These are phyloP conservation scores for Anoura caudifer DNA, from an alignment of 2,113 vertebrate genomes.

Conservation along the genomic window DNA sequence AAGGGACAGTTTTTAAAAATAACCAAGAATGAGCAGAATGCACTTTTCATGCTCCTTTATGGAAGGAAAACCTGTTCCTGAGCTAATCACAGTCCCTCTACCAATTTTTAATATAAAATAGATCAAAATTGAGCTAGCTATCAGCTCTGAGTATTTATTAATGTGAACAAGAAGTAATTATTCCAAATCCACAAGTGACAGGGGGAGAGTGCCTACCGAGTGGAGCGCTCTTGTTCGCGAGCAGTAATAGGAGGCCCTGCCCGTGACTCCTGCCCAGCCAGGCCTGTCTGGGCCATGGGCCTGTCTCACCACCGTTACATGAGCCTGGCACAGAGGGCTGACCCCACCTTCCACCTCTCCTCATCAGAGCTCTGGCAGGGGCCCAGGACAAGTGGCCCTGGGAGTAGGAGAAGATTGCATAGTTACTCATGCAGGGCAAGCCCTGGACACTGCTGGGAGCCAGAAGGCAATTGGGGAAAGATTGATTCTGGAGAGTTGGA, in stretches of 20 bases:
- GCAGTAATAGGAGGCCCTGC: background rate
- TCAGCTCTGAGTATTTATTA: slow-evolving; percentile 5
- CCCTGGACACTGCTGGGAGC: slow-evolving; percentile 46
- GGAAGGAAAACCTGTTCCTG: background rate
- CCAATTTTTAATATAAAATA: slow-evolving; percentile 19
- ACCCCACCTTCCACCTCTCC: background rate
- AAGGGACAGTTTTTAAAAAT: background rate
- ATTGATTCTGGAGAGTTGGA: slow-evolving; percentile 56
- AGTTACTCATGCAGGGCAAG: slow-evolving; percentile 59
- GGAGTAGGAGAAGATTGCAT: slow-evolving; percentile 16
- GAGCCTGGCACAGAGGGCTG: background rate
- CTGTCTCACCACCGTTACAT: background rate
- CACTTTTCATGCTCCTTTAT: background rate
- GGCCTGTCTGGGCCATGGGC: background rate
- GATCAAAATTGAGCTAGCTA: slow-evolving; percentile 46
- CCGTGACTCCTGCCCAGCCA: background rate
- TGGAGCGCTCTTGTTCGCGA: background rate
- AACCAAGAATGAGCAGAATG: background rate
- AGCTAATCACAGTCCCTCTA: background rate
- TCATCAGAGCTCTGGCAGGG: background rate
- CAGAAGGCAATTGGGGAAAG: slow-evolving; percentile 60
- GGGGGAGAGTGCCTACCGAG: background rate
- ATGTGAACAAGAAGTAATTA: slow-evolving; percentile 36
- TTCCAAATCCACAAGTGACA: slow-evolving; percentile 8
- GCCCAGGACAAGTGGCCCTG: background rate